Base-by-base conservation (phyloP, 1,140 invertebrate species). In the Lordiphosa clarofinis region DNA sequence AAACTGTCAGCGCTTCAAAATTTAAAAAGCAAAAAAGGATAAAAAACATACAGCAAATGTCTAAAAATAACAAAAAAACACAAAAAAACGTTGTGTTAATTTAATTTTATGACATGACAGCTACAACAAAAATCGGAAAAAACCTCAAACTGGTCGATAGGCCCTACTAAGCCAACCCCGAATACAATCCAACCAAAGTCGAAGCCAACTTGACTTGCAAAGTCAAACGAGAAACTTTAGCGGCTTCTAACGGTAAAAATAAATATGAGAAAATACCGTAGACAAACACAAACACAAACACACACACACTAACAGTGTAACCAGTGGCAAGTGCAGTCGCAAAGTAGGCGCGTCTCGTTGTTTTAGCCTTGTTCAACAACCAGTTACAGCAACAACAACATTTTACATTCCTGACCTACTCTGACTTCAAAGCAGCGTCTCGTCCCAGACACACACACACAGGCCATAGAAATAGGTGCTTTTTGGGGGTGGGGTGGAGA, bases 381-480 rank as follows among this genome's bases (percentile, higher is more conserved):
- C 59, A 50, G 56, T 43, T 48, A 44, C 59, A 65, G 39, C 40
- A 28, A 28, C 62, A 56, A 56, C 52, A 36, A 65, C 63, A 56
- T 65, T 70, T 84, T 78, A 68, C 76, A 82, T 82, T 82, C 78
- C 78, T 82, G 76, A 82, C 76, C 76, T 82, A 82, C 76, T 82
- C 72, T 56, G 61, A 66, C 63, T 66, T 65, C 63, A 78, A 76
- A 73, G 64, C 61, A 53, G 47, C 56, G 36, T 28, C 49, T 40
- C 39, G 39, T 36, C 50, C 42, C 38, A 37, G 36, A 42, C 39
- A 39, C 35, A 38, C 35, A 44, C 53, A 68, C 63, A 31, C 21
- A 47, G 35, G 24, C 50, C 63, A 66, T 58, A 49, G 63, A 66
- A 55, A 70, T 47, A 56, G 56, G 56, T 48, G 48, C 64, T 50